Evolutionary conservation across 2,113 vertebrate species (phyloP).

Genomic region (Nothocercus nigrocapillus): DNA sequence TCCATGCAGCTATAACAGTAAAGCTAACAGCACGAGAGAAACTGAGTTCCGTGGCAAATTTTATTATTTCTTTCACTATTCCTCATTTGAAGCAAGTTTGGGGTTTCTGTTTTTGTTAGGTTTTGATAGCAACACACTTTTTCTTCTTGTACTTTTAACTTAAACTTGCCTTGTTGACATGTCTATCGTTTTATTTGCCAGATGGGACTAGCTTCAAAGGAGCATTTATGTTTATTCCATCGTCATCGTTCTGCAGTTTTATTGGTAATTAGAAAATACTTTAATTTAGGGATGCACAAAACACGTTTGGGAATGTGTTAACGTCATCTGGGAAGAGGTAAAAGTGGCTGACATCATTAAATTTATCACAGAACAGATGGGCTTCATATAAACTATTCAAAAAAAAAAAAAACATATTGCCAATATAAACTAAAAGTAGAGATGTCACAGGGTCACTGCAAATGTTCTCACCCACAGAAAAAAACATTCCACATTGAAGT

Average conservation of each 20-base stretch:
- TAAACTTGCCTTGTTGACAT: conserved; percentile 18
- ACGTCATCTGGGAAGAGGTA: not conserved
- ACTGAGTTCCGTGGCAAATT: not conserved
- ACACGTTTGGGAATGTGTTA: not conserved
- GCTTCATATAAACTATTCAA: not conserved
- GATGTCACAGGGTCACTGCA: not conserved
- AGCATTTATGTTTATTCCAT: conserved; percentile 28
- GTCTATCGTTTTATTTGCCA: conserved; percentile 44
- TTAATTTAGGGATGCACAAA: conserved; percentile 12
- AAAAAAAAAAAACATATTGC: not conserved
- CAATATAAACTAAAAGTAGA: not conserved
- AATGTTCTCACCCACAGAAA: not conserved
- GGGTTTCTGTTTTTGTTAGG: not conserved
- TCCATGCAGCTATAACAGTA: not conserved
- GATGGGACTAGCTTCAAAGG: conserved; percentile 30
- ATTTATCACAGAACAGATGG: not conserved
- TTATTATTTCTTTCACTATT: not conserved
- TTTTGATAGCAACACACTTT: not conserved
- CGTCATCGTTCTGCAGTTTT: conserved; percentile 12
- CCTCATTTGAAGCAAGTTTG: not conserved
- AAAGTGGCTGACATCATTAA: not conserved
- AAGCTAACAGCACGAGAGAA: not conserved
- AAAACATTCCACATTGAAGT: not conserved
- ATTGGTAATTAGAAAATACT: conserved; percentile 37
- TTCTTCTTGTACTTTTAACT: not conserved